These are phyloP conservation scores for Hirtodrosophila histrioides DNA, from an alignment of 2,888 invertebrate genomes.

Conservation along the genomic window DNA sequence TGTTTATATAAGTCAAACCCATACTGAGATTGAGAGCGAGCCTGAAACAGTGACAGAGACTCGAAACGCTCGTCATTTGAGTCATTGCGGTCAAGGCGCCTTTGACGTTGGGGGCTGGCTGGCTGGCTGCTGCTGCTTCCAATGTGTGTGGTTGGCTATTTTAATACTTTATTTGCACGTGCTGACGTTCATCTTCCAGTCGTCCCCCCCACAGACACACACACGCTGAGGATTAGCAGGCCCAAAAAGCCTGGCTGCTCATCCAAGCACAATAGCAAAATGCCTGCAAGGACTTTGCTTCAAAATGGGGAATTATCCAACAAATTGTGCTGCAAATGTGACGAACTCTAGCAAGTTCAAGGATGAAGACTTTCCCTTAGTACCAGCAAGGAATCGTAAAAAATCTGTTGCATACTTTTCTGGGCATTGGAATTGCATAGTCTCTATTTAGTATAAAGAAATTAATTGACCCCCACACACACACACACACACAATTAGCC, in stretches of 20 bases:
- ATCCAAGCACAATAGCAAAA: conserved; percentile 52
- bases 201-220: conserved; percentile 14
- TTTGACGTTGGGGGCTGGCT: conserved; percentile 35
- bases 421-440: conserved; percentile 34
- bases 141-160: conserved; percentile 49
- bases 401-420: conserved; percentile 42
- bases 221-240: conserved; percentile 57
- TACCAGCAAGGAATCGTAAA: not conserved
- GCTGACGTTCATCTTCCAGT: conserved; percentile 59
- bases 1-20: conserved; percentile 68
- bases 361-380: too few relatives aligned
- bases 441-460: conserved; percentile 42
- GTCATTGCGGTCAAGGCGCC: conserved; percentile 76
- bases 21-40: conserved; percentile 45
- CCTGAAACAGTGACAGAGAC: conserved; percentile 23
- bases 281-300: conserved; percentile 40
- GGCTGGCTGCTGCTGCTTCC: conserved; percentile 12
- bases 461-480: conserved; percentile 50
- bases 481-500: conserved; percentile 33
- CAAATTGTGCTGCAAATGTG: conserved; percentile 75
- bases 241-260: conserved; percentile 45
- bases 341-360: conserved; percentile 18
- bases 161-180: conserved; percentile 79
- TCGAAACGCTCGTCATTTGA: conserved; percentile 53
- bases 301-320: conserved; percentile 61